These are phyloP conservation scores for Ginglymostoma cirratum DNA, from an alignment of 2,113 vertebrate genomes.

Conservation along the genomic window DNA sequence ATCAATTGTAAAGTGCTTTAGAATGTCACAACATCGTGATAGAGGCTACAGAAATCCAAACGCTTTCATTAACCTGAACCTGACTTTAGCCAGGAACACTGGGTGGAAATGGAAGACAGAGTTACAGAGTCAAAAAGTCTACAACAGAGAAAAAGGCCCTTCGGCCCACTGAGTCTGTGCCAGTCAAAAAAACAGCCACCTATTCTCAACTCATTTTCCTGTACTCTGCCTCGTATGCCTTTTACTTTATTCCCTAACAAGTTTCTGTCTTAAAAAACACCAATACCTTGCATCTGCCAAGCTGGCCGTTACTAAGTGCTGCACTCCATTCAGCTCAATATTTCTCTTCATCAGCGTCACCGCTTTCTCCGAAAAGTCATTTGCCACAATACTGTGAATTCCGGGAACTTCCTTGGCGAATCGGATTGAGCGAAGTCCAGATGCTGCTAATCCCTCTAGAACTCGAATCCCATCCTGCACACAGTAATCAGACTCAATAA, in stretches of 20 bases:
- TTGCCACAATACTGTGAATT: constrained; percentile 69
- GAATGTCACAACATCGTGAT: not conserved
- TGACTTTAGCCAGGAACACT: too few species aligned
- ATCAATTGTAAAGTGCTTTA: not conserved
- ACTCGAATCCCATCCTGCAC: constrained; percentile 64
- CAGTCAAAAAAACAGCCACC: too few species aligned
- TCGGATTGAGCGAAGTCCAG: constrained; percentile 79
- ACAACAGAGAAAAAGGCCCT: too few species aligned
- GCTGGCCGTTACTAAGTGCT: constrained; percentile 65
- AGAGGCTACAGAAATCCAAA: not conserved
- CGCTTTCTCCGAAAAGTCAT: constrained; percentile 72
- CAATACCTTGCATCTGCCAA: constrained; percentile 77
- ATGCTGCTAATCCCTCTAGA: constrained; percentile 81
- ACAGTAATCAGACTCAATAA: not conserved
- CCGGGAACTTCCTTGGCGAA: constrained; percentile 84
- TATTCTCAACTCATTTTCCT: too few species aligned
- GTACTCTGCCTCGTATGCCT: too few species aligned
- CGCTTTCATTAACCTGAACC: not conserved
- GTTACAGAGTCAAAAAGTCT: too few species aligned
- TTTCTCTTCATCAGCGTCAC: constrained; percentile 69
- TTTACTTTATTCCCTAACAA: too few species aligned
- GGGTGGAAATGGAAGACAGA: not conserved
- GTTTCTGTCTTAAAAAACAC: not conserved
- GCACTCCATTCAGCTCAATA: constrained; percentile 64
- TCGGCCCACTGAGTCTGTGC: too few species aligned